Conservation (phyloP, 2,113 vertebrate genomes). For the Prunella himalayana region DNA sequence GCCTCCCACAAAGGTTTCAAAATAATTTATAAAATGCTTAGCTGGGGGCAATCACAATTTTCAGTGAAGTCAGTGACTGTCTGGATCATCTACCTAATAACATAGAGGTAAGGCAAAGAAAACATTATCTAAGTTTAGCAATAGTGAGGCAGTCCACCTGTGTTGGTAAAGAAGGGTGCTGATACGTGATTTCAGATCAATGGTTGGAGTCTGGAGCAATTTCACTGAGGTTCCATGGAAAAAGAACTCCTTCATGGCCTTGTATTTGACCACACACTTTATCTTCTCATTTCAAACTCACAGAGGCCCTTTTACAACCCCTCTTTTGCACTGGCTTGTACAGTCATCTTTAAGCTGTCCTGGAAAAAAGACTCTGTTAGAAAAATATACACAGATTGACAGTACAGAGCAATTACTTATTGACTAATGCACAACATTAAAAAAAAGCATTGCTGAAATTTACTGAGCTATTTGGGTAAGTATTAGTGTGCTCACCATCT, state of each 20-base stretch:
- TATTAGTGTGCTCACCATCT: neutral
- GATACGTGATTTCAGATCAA: neutral
- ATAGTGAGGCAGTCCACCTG: rapidly evolving
- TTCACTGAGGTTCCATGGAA: neutral
- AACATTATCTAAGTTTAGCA: neutral
- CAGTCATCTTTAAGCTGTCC: neutral
- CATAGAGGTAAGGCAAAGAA: neutral
- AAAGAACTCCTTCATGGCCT: neutral
- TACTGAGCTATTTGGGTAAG: neutral
- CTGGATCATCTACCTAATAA: neutral
- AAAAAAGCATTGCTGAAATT: neutral
- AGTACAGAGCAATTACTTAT: neutral
- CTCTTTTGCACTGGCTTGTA: neutral
- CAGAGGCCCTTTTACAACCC: neutral
- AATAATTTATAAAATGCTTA: neutral
- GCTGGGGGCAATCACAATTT: neutral
- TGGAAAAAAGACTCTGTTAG: neutral
- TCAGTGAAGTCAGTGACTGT: neutral
- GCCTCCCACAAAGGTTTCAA: neutral
- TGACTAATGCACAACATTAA: neutral
- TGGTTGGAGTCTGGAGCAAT: neutral
- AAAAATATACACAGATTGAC: neutral
- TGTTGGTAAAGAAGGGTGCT: neutral
- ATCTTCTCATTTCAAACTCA: neutral
- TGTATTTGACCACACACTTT: neutral